A percentile compares a stretch with the other conserved stretches of the same genome.
Evolutionary conservation across 2,113 vertebrate genomes (phyloP).

Genomic region (Barbus barbus): DNA sequence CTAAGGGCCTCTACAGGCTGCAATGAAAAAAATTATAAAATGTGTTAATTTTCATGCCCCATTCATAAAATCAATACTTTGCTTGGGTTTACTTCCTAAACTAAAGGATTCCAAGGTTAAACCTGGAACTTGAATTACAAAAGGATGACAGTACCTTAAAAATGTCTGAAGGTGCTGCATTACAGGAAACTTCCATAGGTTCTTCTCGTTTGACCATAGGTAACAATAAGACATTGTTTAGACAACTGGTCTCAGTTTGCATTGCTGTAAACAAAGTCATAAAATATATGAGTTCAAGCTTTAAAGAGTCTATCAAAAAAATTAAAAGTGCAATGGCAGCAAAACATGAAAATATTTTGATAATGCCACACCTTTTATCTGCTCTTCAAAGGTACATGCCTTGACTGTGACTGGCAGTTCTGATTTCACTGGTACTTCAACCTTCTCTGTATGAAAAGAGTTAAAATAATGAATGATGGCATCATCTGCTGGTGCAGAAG

Average conservation of each 20-base stretch:
- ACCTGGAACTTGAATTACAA: background rate
- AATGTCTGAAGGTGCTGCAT: conserved; percentile 77
- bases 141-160: conserved; percentile 77
- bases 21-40: conserved; percentile 46
- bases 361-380: conserved; percentile 83
- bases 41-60: background rate
- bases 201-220: conserved; percentile 89
- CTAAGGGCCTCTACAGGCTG: conserved; percentile 82
- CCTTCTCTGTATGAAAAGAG: conserved; percentile 71
- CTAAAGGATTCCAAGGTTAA: background rate
- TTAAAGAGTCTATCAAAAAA: background rate
- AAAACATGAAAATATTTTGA: background rate
- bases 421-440: conserved; percentile 87
- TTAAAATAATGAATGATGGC: background rate
- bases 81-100: background rate
- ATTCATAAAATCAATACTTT: background rate
- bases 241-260: conserved; percentile 52
- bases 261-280: conserved; percentile 66
- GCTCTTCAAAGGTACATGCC: conserved; percentile 92
- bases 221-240: conserved; percentile 80
- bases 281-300: background rate
- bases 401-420: conserved; percentile 85
- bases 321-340: background rate
- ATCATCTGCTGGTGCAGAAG: background rate
- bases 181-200: conserved; percentile 94